Evolutionary conservation across 2,113 vertebrate genomes (phyloP).

Genomic region (Chaenogobius annularis): DNA sequence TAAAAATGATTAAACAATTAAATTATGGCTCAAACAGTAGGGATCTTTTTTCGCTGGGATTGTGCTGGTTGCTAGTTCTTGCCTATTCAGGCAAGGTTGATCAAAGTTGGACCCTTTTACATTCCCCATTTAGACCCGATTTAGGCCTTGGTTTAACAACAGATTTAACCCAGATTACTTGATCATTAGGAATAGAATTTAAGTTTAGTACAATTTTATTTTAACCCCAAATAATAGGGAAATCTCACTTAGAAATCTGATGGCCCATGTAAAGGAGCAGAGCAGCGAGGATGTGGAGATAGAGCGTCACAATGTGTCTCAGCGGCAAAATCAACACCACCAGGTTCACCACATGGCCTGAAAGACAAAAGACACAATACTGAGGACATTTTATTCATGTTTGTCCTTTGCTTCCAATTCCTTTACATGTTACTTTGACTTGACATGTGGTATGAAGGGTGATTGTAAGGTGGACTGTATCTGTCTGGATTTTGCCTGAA

Average conservation of each 20-base stretch:
- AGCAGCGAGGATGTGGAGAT: constrained; percentile 80
- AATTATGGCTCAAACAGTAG: not conserved
- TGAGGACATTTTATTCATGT: not conserved
- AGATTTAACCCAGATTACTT: no score
- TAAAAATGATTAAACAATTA: not conserved
- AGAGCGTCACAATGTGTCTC: constrained; percentile 81
- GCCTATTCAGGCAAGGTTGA: not conserved
- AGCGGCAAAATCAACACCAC: constrained; percentile 80
- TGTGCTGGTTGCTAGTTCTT: not conserved
- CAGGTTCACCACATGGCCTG: constrained; percentile 81
- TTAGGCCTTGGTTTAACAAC: no score
- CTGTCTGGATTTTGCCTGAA: no score
- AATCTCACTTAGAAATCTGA: constrained; percentile 80
- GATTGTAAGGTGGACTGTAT: not conserved
- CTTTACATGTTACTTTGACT: no score
- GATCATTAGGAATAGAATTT: no score
- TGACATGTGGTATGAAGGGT: not conserved
- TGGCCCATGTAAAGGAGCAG: constrained; percentile 82
- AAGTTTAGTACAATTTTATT: not conserved
- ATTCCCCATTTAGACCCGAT: no score
- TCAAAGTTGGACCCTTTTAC: no score
- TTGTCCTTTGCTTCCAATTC: no score
- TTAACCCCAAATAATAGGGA: not conserved
- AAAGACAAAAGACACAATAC: constrained; percentile 4
- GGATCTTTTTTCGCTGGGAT: not conserved